Percentiles rank a stretch among this genome's conserved stretches.
Evolutionary conservation across 2,113 vertebrate species (phyloP).

Genomic region (Ranitomeya variabilis): DNA sequence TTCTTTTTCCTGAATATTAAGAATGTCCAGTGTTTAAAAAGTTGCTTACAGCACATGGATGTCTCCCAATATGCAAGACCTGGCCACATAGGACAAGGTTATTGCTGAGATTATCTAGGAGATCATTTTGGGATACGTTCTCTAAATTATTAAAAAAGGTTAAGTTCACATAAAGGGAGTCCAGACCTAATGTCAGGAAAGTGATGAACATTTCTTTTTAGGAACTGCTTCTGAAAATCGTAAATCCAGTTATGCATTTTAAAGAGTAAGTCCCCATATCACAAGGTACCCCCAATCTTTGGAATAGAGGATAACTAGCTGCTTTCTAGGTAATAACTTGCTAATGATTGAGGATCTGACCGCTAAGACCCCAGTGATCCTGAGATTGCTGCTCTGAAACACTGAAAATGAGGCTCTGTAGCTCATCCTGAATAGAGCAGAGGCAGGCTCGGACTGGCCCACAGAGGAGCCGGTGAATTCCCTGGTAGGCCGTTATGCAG

Average conservation of each 20-base stretch:
- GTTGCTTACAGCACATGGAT: not conserved
- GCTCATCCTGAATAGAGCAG: too few relatives aligned
- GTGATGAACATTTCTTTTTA: not conserved
- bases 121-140: not conserved
- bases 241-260: not conserved
- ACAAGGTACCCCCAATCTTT: not conserved
- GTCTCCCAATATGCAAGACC: not conserved
- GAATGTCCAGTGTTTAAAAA: constrained; percentile 16
- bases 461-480: too few relatives aligned
- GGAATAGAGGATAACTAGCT: too few relatives aligned
- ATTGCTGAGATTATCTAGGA: not conserved
- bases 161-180: not conserved
- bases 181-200: too few relatives aligned
- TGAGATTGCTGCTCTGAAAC: too few relatives aligned
- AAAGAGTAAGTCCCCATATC: not conserved
- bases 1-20: constrained; percentile 3
- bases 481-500: too few relatives aligned
- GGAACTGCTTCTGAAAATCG: not conserved
- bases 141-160: not conserved
- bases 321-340: too few relatives aligned
- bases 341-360: too few relatives aligned
- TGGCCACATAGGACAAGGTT: not conserved
- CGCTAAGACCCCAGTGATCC: too few relatives aligned
- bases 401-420: too few relatives aligned
- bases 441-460: too few relatives aligned